phyloP scores from a whole-genome alignment of 2,888 invertebrate species.

The Caenorhabditis wallacei region DNA sequence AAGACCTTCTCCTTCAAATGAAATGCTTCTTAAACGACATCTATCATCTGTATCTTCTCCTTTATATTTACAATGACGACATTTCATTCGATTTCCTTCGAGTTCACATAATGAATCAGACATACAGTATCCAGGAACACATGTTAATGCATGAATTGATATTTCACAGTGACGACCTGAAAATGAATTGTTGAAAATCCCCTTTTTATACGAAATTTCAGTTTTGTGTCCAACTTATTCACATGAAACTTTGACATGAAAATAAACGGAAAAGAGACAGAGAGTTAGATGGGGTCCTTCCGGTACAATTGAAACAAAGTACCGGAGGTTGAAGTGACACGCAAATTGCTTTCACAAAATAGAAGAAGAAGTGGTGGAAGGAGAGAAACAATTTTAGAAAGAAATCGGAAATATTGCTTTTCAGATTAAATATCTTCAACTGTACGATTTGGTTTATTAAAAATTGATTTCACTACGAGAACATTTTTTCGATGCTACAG shows the following conservation, averaged over 20 bases:
- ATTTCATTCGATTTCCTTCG: constrained; percentile 66
- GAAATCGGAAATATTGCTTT: constrained; percentile 7
- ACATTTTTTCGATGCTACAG: no score
- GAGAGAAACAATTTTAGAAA: constrained; percentile 22
- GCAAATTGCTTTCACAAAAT: constrained; percentile 51
- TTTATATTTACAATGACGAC: constrained; percentile 68
- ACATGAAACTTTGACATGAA: constrained; percentile 38
- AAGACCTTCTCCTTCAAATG: constrained; percentile 77
- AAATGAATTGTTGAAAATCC: background rate
- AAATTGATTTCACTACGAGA: no score
- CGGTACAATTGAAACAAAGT: constrained; percentile 62
- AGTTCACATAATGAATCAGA: constrained; percentile 70
- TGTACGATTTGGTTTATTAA: constrained; percentile 11
- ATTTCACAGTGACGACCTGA: constrained; percentile 70
- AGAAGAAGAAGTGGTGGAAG: constrained; percentile 10
- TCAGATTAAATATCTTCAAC: constrained; percentile 4
- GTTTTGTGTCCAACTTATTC: constrained; percentile 2
- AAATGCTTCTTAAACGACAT: constrained; percentile 78
- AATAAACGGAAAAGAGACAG: constrained; percentile 25
- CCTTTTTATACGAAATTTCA: background rate
- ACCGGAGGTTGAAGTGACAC: constrained; percentile 61
- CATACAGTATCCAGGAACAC: constrained; percentile 73
- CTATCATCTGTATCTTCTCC: constrained; percentile 69
- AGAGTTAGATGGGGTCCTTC: constrained; percentile 59
- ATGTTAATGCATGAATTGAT: constrained; percentile 67